phyloP scores from a whole-genome alignment of 2,113 vertebrate genomes.

The Opisthocomus hoazin region DNA sequence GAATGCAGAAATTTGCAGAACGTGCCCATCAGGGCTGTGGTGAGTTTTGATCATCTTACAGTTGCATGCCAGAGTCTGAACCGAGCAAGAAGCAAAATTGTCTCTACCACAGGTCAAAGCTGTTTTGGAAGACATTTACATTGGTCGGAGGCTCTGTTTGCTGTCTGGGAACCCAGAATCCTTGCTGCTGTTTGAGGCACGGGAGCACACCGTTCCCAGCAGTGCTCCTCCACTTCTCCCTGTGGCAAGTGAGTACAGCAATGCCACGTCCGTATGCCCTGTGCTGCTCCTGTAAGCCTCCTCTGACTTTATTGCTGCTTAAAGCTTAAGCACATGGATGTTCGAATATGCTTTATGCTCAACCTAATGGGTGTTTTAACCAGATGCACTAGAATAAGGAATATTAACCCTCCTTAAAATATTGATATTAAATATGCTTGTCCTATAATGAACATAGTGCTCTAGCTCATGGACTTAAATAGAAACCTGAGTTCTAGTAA shows the following conservation, averaged over 20 bases:
- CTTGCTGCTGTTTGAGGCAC: not conserved
- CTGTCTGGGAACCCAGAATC: not conserved
- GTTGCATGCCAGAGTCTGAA: not conserved
- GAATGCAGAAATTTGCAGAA: not conserved
- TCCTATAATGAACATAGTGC: not conserved
- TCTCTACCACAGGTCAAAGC: not conserved
- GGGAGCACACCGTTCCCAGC: not conserved
- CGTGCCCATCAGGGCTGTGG: accelerated
- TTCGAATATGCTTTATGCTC: not conserved
- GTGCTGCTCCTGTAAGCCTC: not conserved
- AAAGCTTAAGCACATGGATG: not conserved
- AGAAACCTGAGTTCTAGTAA: not conserved
- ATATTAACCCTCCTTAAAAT: not conserved
- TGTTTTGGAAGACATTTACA: not conserved
- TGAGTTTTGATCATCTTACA: not conserved
- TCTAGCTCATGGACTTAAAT: not conserved
- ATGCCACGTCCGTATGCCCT: not conserved
- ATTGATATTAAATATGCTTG: not conserved
- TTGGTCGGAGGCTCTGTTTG: not conserved
- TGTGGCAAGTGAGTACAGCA: accelerated
- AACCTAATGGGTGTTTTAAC: not conserved
- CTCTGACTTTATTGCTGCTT: not conserved
- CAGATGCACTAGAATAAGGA: not conserved
- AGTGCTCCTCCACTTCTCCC: not conserved
- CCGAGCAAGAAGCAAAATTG: not conserved